Conservation (phyloP, 2,888 invertebrate species). For the Temnothorax rugatulus region DNA sequence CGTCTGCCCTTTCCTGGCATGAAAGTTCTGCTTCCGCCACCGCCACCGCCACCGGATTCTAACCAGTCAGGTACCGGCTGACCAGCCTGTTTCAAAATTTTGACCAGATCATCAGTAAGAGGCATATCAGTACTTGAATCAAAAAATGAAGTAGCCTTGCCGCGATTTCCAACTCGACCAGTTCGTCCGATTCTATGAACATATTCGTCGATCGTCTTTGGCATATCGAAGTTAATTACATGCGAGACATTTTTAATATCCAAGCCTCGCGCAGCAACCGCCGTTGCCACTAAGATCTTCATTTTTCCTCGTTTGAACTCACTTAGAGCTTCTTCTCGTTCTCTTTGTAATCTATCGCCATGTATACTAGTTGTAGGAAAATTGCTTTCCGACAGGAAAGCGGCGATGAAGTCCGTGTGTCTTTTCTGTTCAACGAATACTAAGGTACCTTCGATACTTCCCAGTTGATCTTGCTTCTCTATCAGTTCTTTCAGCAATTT, state of each 20-base stretch:
- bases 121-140: constrained; percentile 88
- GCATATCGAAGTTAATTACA: constrained; percentile 97
- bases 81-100: constrained; percentile 92
- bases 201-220: constrained; percentile 96
- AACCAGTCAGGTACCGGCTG: constrained; percentile 92
- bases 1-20: constrained; percentile 82
- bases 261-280: constrained; percentile 97
- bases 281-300: constrained; percentile 96
- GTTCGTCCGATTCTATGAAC: constrained; percentile 98
- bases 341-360: constrained; percentile 91
- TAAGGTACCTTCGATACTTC: constrained; percentile 86
- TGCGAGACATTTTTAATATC: constrained; percentile 95
- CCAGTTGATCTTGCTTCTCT: constrained; percentile 85
- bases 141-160: constrained; percentile 95
- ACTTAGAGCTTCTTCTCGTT: constrained; percentile 91
- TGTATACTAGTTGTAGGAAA: constrained; percentile 92
- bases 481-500: constrained; percentile 91
- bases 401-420: constrained; percentile 96
- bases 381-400: constrained; percentile 92
- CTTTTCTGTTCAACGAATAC: constrained; percentile 97
- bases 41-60: constrained; percentile 85
- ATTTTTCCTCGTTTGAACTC: constrained; percentile 93
- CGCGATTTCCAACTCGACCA: constrained; percentile 96
- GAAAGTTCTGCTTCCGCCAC: constrained; percentile 56
- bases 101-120: constrained; percentile 90